These are phyloP conservation scores for Stigmatopora nigra DNA, from an alignment of 2,113 vertebrate genomes.

Conservation along the genomic window DNA sequence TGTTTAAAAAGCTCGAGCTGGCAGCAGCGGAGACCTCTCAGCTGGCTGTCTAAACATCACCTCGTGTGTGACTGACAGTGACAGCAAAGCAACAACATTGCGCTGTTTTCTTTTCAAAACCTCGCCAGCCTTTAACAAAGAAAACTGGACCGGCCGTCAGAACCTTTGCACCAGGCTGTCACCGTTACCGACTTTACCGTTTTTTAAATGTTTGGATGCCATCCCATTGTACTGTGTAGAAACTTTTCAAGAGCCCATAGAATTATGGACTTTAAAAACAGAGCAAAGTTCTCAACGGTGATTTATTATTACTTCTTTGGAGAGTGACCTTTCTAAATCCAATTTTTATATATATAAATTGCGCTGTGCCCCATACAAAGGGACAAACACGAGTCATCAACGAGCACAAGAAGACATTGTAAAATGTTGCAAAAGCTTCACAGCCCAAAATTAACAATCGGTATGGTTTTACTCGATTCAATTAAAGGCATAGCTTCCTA, in stretches of 20 bases:
- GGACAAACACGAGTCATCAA: slow-evolving; percentile 69
- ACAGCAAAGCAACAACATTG: slow-evolving; percentile 57
- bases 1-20: slow-evolving; percentile 64
- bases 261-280: background rate
- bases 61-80: slow-evolving; percentile 65
- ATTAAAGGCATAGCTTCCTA: slow-evolving; percentile 88
- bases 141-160: slow-evolving; percentile 46
- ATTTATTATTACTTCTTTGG: slow-evolving; percentile 72
- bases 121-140: slow-evolving; percentile 57
- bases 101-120: slow-evolving; percentile 55
- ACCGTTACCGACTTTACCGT: slow-evolving; percentile 25
- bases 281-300: slow-evolving; percentile 38
- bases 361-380: slow-evolving; percentile 79
- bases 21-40: slow-evolving; percentile 59
- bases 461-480: slow-evolving; percentile 86
- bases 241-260: background rate
- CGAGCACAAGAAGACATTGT: slow-evolving; percentile 69
- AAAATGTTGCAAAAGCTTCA: slow-evolving; percentile 87
- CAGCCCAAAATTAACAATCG: slow-evolving; percentile 90
- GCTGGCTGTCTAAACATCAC: slow-evolving; percentile 67
- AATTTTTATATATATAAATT: slow-evolving; percentile 89
- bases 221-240: slow-evolving; percentile 15
- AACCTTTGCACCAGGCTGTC: slow-evolving; percentile 35
- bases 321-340: slow-evolving; percentile 92
- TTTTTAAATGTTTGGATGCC: slow-evolving; percentile 46